These are phyloP conservation scores for Cherax destructor DNA, from an alignment of 1,140 invertebrate genomes.

Conservation along the genomic window DNA sequence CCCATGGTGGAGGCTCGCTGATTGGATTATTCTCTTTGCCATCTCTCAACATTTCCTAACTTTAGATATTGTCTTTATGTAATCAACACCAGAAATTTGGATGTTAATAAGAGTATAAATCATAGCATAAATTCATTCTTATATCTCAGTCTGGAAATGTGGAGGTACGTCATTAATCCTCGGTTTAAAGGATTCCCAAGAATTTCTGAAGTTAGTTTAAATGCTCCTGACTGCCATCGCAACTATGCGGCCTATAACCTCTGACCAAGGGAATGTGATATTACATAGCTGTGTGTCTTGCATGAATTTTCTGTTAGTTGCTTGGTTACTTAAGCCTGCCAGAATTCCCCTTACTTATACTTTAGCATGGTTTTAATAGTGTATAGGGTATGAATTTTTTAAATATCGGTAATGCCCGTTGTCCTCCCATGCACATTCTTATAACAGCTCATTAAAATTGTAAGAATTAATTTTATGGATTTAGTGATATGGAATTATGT, in stretches of 20 bases:
- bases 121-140: not conserved
- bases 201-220: constrained; percentile 33
- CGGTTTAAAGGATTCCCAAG: not conserved
- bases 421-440: too few relatives aligned
- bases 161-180: not conserved
- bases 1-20: constrained; percentile 24
- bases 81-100: not conserved
- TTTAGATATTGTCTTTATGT: not conserved
- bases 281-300: constrained; percentile 30
- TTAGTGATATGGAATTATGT: too few relatives aligned
- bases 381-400: too few relatives aligned
- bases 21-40: constrained; percentile 10
- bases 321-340: constrained; percentile 19
- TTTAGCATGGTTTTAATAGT: too few relatives aligned
- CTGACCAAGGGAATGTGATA: constrained; percentile 57
- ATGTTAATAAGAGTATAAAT: not conserved
- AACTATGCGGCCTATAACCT: constrained; percentile 32
- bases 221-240: constrained; percentile 59
- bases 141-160: not conserved
- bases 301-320: constrained; percentile 33
- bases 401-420: too few relatives aligned
- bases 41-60: not conserved
- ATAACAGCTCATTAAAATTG: too few relatives aligned
- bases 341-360: not conserved
- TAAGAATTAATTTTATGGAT: too few relatives aligned